Percentiles rank a stretch among this genome's conserved stretches.
phyloP scores from a whole-genome alignment of 1,140 invertebrate genomes.

The Listronotus bonariensis region DNA sequence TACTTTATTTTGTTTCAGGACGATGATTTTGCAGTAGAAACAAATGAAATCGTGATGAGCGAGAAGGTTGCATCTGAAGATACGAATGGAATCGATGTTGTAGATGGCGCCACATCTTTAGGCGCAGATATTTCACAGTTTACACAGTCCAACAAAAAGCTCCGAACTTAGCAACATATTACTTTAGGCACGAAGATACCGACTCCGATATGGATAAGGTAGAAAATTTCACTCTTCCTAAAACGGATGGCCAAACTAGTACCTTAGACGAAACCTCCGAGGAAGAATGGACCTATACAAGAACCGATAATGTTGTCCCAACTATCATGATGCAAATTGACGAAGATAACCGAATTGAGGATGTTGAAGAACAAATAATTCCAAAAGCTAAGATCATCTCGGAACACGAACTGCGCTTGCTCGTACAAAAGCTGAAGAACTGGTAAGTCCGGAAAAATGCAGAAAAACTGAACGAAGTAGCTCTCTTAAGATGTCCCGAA shows the following conservation, averaged over 20 bases:
- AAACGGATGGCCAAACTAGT: slow-evolving; percentile 55
- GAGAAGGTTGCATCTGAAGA: slow-evolving; percentile 19
- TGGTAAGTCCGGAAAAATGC: slow-evolving; percentile 64
- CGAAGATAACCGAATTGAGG: slow-evolving; percentile 54
- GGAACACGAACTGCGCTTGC: slow-evolving; percentile 63
- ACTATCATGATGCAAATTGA: slow-evolving; percentile 46
- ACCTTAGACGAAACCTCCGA: slow-evolving; percentile 70
- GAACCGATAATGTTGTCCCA: slow-evolving; percentile 53
- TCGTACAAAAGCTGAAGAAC: slow-evolving; percentile 74
- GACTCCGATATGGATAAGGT: slow-evolving; percentile 68
- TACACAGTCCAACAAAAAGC: slow-evolving; percentile 67
- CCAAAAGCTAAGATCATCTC: slow-evolving; percentile 40
- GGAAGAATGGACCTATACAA: slow-evolving; percentile 74
- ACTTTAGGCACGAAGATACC: slow-evolving; percentile 82
- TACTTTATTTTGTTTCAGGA: slow-evolving; percentile 24
- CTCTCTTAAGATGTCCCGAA: slow-evolving; percentile 64
- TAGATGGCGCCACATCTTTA: slow-evolving; percentile 26
- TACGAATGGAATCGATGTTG: slow-evolving; percentile 23
- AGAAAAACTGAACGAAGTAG: slow-evolving; percentile 47
- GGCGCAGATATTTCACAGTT: slow-evolving; percentile 41
- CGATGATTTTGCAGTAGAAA: slow-evolving; percentile 23
- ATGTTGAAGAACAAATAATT: slow-evolving; percentile 45
- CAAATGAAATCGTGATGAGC: slow-evolving; percentile 35
- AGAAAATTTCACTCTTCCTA: slow-evolving; percentile 47
- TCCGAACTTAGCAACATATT: slow-evolving; percentile 79